Percentiles rank a stretch among this genome's conserved stretches.
phyloP scores from a whole-genome alignment of 2,888 invertebrate genomes.

The Cephus runcator region DNA sequence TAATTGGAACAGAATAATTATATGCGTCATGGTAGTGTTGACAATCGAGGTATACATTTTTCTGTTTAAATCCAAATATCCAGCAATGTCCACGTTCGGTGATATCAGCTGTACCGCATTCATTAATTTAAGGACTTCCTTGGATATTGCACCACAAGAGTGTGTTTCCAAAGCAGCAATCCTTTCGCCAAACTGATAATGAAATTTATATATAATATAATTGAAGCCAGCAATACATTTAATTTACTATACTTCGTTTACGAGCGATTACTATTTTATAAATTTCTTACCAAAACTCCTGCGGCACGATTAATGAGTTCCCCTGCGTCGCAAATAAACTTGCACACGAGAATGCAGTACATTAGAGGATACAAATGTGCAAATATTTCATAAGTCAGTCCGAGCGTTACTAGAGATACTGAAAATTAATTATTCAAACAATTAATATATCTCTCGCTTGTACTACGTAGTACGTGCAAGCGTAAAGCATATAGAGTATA shows the following conservation, averaged over 20 bases:
- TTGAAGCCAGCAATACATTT: too few species aligned
- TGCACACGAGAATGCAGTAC: not conserved
- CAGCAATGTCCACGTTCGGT: not conserved
- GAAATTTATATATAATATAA: not conserved
- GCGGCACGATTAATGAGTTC: not conserved
- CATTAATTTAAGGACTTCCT: not conserved
- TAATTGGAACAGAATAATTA: not conserved
- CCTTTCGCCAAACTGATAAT: not conserved
- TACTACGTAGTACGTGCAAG: not conserved
- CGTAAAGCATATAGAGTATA: too few species aligned
- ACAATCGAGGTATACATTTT: not conserved
- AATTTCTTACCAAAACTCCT: not conserved
- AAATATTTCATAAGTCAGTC: not conserved
- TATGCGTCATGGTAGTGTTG: not conserved
- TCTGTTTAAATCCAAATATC: not conserved
- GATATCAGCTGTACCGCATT: not conserved
- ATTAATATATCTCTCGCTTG: not conserved
- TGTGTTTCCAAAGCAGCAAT: not conserved
- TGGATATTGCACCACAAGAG: not conserved
- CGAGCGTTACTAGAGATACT: not conserved
- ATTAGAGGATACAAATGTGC: not conserved
- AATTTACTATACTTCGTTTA: too few species aligned
- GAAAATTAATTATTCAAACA: not conserved
- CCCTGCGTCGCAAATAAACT: not conserved
- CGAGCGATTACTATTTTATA: not conserved